phyloP scores from a whole-genome alignment of 1,140 invertebrate genomes.

The Megalonaias nervosa region DNA sequence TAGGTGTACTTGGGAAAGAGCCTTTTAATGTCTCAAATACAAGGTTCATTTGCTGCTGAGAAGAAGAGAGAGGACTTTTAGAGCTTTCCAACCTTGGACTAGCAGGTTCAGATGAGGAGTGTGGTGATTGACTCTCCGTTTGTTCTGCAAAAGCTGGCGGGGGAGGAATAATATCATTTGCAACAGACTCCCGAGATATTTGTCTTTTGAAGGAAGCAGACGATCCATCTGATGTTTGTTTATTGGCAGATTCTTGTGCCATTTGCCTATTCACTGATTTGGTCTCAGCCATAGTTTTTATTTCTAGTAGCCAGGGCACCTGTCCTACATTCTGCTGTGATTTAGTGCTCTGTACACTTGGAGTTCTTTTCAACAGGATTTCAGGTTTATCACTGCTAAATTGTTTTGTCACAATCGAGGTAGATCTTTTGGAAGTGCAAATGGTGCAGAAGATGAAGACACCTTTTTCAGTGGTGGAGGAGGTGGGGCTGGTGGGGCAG shows the following conservation, averaged over 20 bases:
- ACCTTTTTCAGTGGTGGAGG: conserved; percentile 5
- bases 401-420: not conserved
- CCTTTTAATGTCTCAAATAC: not conserved
- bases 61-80: not conserved
- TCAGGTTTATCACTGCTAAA: conserved; percentile 18
- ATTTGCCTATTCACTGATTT: conserved; percentile 37
- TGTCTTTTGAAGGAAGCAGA: not conserved
- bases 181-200: not conserved
- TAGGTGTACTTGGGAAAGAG: conserved; percentile 10
- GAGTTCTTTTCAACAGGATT: conserved; percentile 28
- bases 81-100: too few species aligned
- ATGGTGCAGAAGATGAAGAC: conserved; percentile 17
- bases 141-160: not conserved
- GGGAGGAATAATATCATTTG: not conserved
- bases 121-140: not conserved
- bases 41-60: conserved; percentile 2
- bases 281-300: conserved; percentile 41
- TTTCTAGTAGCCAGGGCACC: conserved; percentile 42
- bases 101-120: too few species aligned
- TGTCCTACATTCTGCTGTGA: conserved; percentile 19
- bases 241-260: conserved; percentile 23
- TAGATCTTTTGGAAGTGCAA: conserved; percentile 1
- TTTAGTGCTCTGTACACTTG: conserved; percentile 23
- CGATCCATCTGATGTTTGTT: not conserved
- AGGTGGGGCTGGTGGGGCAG: conserved; percentile 4